Conservation (phyloP, 2,888 invertebrate genomes). For the Stenoptilia bipunctidactyla region DNA sequence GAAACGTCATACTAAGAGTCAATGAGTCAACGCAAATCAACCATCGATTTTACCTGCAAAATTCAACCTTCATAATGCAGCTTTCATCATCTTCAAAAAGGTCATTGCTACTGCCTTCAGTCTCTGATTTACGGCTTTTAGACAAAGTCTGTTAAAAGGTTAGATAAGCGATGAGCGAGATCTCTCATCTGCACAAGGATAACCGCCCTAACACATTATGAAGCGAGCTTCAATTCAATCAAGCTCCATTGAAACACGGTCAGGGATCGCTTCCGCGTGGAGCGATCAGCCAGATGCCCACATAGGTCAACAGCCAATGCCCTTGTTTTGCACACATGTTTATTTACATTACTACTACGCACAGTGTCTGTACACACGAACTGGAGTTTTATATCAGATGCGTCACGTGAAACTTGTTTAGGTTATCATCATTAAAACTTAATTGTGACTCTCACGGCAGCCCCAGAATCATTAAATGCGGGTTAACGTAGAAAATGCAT, state of each 20-base stretch:
- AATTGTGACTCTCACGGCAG: no score
- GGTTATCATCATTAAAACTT: not conserved
- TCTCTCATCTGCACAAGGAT: no score
- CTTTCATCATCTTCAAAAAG: conserved; percentile 6
- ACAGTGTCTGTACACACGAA: conserved; percentile 8
- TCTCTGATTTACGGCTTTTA: not conserved
- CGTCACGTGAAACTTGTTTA: not conserved
- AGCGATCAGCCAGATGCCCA: conserved; percentile 40
- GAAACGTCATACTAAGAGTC: no score
- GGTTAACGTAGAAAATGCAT: no score
- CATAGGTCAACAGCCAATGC: conserved; percentile 69
- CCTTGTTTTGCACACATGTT: conserved; percentile 64
- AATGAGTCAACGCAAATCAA: no score
- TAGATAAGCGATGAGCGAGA: no score
- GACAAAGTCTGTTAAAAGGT: not conserved
- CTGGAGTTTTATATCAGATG: not conserved
- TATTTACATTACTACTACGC: conserved; percentile 31
- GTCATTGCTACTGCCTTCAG: not conserved
- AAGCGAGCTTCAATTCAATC: conserved; percentile 27
- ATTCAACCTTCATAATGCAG: conserved; percentile 12
- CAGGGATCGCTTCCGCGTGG: conserved; percentile 54
- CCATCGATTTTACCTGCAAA: no score
- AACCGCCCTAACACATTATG: no score
- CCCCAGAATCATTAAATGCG: no score
- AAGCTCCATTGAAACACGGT: conserved; percentile 57